Base-by-base conservation (phyloP, 2,113 vertebrate species). In the cat (Felis catus) region DNA sequence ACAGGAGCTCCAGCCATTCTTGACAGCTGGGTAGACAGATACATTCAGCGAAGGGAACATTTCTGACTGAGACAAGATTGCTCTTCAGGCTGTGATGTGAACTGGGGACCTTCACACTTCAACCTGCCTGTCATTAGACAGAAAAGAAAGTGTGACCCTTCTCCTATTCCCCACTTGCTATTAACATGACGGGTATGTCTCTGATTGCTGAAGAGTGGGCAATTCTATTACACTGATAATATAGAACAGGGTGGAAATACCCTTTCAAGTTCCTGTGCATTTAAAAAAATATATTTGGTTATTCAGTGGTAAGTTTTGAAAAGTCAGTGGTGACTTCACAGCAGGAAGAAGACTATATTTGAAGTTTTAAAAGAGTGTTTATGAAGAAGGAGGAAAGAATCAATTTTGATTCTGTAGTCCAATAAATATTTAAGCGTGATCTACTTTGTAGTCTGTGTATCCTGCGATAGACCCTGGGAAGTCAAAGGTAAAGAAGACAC, bases 21-120 rank as follows among this genome's bases (percentile, higher is more conserved):
- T 92, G 91, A 96, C 92, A 97, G 70, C 74, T 88, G 80, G 36
- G 65, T 73, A 74, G 97, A 84, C 90, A 97, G 68, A 88, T 48
- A 74, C 23, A 66, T 65, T 95, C 65, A 84, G 90, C 11, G 5
- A 94, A 87, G 63, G 74, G 63, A 55, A 90, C 66, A 63, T 94
- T 94, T 93, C 87, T 89, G 95, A 90, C 90, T 36, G 33, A 66
- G 74, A 91, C 81, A 96, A 84, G 95, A 80, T 90, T 96, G 87
- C 79, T 87, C 70, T 92, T 84, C 63, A 55, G 83, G 45, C 80
- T 95, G 76, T 90, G 90, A 96, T 87, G 13, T 79, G 91, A 97
- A 91, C 70, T 89, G 58, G 23, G 14, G 21, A 96, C 45, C 73
- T 96, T 94, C 76, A 78, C 29, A 16, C 27, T 94, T 97, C 68